A percentile compares a stretch with the other conserved stretches of the same genome.
phyloP scores from a whole-genome alignment of 2,113 vertebrate species.

The Malurus alboscapulatus region DNA sequence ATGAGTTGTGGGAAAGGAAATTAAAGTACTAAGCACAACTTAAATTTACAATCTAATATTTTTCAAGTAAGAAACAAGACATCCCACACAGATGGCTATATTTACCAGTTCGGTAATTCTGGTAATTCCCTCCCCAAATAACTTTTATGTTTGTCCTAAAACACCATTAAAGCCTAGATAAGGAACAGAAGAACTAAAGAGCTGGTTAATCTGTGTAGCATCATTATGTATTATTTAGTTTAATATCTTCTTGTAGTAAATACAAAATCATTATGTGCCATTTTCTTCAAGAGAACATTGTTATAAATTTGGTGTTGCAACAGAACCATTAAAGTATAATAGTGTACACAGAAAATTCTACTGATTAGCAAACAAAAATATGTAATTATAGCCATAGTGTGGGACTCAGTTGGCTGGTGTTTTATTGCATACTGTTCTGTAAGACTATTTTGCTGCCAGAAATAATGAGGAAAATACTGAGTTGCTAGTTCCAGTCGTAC shows the following conservation, averaged over 20 bases:
- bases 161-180: constrained; percentile 44
- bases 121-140: constrained; percentile 62
- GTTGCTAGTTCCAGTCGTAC: constrained; percentile 60
- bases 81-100: constrained; percentile 35
- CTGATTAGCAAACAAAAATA: constrained; percentile 67
- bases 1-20: constrained; percentile 2
- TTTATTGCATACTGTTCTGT: constrained; percentile 26
- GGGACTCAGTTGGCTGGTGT: constrained; percentile 51
- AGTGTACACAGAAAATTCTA: constrained; percentile 59
- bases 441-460: constrained; percentile 58
- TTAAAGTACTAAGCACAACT: background rate
- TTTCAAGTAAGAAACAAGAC: constrained; percentile 31
- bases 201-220: constrained; percentile 42
- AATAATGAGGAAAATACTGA: constrained; percentile 65
- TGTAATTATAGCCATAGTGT: constrained; percentile 62
- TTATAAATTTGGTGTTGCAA: constrained; percentile 66
- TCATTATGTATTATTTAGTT: constrained; percentile 60
- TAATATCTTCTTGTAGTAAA: constrained; percentile 67
- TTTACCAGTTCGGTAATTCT: constrained; percentile 33
- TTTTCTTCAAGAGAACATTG: constrained; percentile 67
- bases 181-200: constrained; percentile 57
- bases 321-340: constrained; percentile 58
- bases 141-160: constrained; percentile 60
- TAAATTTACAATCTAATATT: constrained; percentile 48
- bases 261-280: constrained; percentile 53